Conservation (phyloP, 2,797 vertebrate species). For the Sebastes reedi region DNA sequence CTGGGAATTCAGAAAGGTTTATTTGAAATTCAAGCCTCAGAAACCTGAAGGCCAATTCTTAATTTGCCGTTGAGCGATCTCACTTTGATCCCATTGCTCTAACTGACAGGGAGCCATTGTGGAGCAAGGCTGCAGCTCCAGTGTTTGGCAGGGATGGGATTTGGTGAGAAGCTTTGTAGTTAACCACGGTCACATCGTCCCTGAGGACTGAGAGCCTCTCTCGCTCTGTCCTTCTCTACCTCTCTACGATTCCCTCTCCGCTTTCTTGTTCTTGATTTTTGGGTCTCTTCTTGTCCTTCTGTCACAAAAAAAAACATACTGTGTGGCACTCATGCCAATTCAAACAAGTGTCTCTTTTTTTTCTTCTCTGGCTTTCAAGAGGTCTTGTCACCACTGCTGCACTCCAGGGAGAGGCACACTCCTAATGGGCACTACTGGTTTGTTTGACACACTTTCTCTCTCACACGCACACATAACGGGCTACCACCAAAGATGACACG, state of each 20-base stretch:
- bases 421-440: neutral
- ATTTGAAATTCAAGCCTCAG: constrained; percentile 33
- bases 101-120: constrained; percentile 30
- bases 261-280: neutral
- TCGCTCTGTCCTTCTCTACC: neutral
- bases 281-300: neutral
- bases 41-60: constrained; percentile 37
- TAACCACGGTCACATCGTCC: constrained; percentile 11
- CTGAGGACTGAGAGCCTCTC: neutral
- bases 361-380: constrained; percentile 18
- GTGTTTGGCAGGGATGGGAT: constrained; percentile 29
- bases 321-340: constrained; percentile 21
- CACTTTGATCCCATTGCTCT: constrained; percentile 48
- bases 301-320: neutral
- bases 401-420: constrained; percentile 19
- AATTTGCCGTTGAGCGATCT: constrained; percentile 30
- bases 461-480: neutral
- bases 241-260: neutral
- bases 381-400: constrained; percentile 9
- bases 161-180: constrained; percentile 32
- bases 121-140: constrained; percentile 2
- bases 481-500: neutral
- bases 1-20: constrained; percentile 12
- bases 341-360: constrained; percentile 24
- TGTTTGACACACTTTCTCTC: neutral